Conservation (phyloP, 2,888 invertebrate species). For the Scaptomyza tumidula region DNA sequence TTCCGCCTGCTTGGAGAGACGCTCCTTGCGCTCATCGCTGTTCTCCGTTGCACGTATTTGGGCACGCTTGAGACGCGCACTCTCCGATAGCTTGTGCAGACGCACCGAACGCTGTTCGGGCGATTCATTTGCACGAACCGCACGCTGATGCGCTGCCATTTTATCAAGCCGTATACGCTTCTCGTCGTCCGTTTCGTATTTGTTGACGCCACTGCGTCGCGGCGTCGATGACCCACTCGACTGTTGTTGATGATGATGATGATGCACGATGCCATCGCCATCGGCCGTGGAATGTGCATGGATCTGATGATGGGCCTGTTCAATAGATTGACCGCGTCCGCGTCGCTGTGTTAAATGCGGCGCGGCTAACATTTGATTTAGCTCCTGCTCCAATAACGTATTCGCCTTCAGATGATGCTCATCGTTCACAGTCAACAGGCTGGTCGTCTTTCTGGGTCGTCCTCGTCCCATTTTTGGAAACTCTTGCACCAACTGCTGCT, state of each 20-base stretch:
- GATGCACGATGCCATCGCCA: slow-evolving; percentile 42
- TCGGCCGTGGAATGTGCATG: slow-evolving; percentile 81
- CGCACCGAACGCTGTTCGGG: slow-evolving; percentile 82
- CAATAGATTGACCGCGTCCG: slow-evolving; percentile 76
- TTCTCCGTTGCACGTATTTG: slow-evolving; percentile 82
- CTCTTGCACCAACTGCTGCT: slow-evolving; percentile 80
- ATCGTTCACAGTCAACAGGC: slow-evolving; percentile 45
- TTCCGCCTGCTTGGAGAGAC: slow-evolving; percentile 83
- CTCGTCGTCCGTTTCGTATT: slow-evolving; percentile 84
- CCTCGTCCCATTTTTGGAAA: slow-evolving; percentile 84
- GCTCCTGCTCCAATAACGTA: slow-evolving; percentile 83
- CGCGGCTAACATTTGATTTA: slow-evolving; percentile 82
- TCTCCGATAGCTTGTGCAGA: slow-evolving; percentile 82
- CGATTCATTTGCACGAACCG: slow-evolving; percentile 83
- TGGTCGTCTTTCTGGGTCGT: slow-evolving; percentile 81
- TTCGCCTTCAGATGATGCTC: slow-evolving; percentile 83
- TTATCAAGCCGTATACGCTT: slow-evolving; percentile 83
- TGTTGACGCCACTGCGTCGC: slow-evolving; percentile 82
- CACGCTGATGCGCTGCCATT: slow-evolving; percentile 84
- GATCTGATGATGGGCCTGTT: slow-evolving; percentile 49
- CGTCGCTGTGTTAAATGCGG: slow-evolving; percentile 69
- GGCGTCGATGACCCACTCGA: slow-evolving; percentile 47
- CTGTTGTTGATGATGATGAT: slow-evolving; percentile 28
- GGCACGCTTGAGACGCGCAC: slow-evolving; percentile 83
- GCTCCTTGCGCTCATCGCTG: slow-evolving; percentile 81